Base-by-base conservation (phyloP, 2,888 invertebrate species). In the Tiliacea aurago region DNA sequence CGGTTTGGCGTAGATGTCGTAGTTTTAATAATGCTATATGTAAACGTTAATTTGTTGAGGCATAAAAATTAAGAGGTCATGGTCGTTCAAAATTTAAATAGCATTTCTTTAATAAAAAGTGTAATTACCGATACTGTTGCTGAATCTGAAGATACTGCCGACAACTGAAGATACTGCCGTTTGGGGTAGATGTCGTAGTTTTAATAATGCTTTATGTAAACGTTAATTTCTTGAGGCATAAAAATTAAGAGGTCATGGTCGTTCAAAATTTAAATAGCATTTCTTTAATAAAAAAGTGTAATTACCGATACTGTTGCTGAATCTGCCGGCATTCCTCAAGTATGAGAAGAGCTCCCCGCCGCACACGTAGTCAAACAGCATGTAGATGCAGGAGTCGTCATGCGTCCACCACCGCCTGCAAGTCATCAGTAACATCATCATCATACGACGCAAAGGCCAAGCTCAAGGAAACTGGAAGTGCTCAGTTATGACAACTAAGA, bases 301-400 rank as follows among this genome's bases (percentile, higher is more conserved):
- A 93, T 94, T 93, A 97, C 97, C 98, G 81, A 98, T 98, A 89
- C 98, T 97, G 88, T 98, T 98, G 87, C 98, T 97, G 96, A 99
- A 99, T 90, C 98, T 97, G 80, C 99, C 99, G 51, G 98, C 98
- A 92, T 98, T 99, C 86, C 99, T 97, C 83, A 99, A 96, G 93
- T 99, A 99, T 13, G 99, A 99, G 95, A 99, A 99, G 43, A 99
- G 97, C 94, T 99, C 99, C 15, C 99, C 99, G 18, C 99, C 99
- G 85, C 99, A 98, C 4, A 99, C 98, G 94, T 99, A 99, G 94
- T 99, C 99, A 93, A 99, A 98, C 76, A 99, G 97, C 99, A 99
- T 99, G 96, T 99, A 99, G 81, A 99, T 97, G 92, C 98, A 98
- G 70, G 98, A 97, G 88, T 98, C 97, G 93, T 99, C 99, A 92